Evolutionary conservation across 2,113 vertebrate genomes (phyloP), one percentile per base, ranked within the genome.

Genomic region (Lasiurus cinereus): DNA sequence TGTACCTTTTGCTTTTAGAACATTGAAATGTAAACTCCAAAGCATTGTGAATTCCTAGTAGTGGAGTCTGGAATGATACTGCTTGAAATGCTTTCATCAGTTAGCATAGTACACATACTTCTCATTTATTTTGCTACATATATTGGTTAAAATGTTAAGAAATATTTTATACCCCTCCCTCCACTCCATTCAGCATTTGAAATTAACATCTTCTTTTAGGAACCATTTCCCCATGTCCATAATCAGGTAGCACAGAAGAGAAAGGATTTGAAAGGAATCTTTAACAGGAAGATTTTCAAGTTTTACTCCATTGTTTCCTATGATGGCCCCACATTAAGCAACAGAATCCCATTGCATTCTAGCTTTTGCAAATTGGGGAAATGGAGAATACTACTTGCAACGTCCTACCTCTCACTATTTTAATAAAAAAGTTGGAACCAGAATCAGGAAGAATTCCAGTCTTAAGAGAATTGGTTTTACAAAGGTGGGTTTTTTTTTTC

Each of bases 351-450:
- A 92, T 14, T 52, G 2, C 79, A 66, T 21, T 2, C 3, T 31
- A 43, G 12, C 8, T 19, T 84, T 95, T 39, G 56, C 6, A 85
- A 93, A 56, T 7, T 69, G 29, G 16, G 11, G 94, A 21, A 80
- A 73, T 24, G 5, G 31, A 72, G 10, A 94, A 69, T 69, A 79
- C 15, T 83, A 70, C 1, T 7, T 90, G 3, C 13, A 91, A 62
- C 79, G 70, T 19, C 22, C 7, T 11, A 72, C 15, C 22, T 56
- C 2, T 2, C 22, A 79, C 8, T 7, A 50, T 74, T 91, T 86
- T 93, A 85, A 64, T 78, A 66, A 76, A 89, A 77, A 72, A 66
- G 24, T 83, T 94, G 50, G 76, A 97, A 90, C 22, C 36, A 77
- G 39, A 18, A 48, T 88, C 84, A 77, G 14, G 21, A 95, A 88